Percentiles rank a stretch among this genome's conserved stretches.
phyloP scores from a whole-genome alignment of 2,888 invertebrate species.

The Eucera pruinosa region DNA sequence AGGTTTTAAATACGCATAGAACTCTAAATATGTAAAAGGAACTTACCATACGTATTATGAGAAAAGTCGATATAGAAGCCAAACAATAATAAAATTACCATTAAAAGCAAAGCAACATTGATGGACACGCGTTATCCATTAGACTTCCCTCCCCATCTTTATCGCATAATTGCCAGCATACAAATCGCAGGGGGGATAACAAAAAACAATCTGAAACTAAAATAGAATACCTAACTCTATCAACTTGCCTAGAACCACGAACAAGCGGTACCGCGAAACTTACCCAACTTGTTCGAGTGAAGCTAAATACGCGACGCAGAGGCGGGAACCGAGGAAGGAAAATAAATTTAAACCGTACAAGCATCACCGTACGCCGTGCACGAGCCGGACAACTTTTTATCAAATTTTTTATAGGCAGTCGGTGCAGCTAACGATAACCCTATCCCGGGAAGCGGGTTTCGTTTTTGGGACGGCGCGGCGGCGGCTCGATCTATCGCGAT shows the following conservation, averaged over 20 bases:
- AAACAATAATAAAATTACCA: not conserved
- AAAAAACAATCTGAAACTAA: too few relatives aligned
- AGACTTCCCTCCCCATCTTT: not conserved
- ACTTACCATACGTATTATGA: too few relatives aligned
- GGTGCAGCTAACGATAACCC: slow-evolving; percentile 51
- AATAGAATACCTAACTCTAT: not conserved
- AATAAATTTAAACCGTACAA: slow-evolving; percentile 39
- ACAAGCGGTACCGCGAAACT: not conserved
- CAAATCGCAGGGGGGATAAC: too few relatives aligned
- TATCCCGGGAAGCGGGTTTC: slow-evolving; percentile 41
- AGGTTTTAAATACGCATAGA: too few relatives aligned
- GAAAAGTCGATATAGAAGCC: not conserved
- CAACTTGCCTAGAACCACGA: not conserved
- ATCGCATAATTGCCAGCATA: not conserved
- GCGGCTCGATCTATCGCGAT: slow-evolving; percentile 60
- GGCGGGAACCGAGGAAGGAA: not conserved
- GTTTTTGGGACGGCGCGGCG: slow-evolving; percentile 53
- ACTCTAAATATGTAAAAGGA: too few relatives aligned
- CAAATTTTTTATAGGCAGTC: slow-evolving; percentile 49
- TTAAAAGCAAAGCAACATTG: not conserved
- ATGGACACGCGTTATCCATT: too few relatives aligned
- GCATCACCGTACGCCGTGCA: slow-evolving; percentile 13
- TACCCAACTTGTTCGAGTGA: not conserved
- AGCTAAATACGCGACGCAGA: not conserved
- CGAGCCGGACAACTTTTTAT: slow-evolving; percentile 35